phyloP scores from a whole-genome alignment of 2,113 vertebrate genomes.

The Argyrosomus japonicus region DNA sequence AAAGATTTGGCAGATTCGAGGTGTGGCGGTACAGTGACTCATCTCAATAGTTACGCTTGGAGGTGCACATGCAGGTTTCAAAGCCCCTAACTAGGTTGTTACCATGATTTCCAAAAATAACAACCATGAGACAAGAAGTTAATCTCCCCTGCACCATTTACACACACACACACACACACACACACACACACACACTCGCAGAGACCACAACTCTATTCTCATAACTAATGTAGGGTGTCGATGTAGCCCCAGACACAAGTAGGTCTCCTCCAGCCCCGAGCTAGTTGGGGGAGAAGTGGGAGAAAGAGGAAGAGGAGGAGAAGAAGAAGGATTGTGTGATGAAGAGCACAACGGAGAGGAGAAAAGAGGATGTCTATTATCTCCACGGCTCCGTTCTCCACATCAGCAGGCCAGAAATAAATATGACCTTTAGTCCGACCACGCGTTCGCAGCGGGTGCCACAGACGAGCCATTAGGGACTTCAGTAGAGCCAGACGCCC shows the following conservation, averaged over 20 bases:
- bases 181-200: neutral
- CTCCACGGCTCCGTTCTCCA: constrained; percentile 46
- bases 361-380: constrained; percentile 59
- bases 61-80: constrained; percentile 44
- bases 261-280: constrained; percentile 54
- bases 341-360: constrained; percentile 43
- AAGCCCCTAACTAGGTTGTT: constrained; percentile 32
- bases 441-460: constrained; percentile 65
- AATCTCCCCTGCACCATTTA: constrained; percentile 46
- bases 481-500: constrained; percentile 45
- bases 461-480: constrained; percentile 67
- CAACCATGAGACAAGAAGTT: constrained; percentile 31
- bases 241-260: constrained; percentile 50
- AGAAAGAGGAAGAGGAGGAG: constrained; percentile 7
- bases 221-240: constrained; percentile 47
- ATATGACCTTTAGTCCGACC: constrained; percentile 74
- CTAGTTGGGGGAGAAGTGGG: constrained; percentile 10
- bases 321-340: constrained; percentile 27
- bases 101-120: constrained; percentile 56
- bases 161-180: constrained; percentile 26
- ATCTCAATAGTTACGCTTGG: constrained; percentile 37
- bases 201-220: constrained; percentile 38
- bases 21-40: constrained; percentile 33
- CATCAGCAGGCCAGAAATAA: constrained; percentile 74
- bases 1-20: constrained; percentile 39